Conservation (phyloP, 2,888 invertebrate genomes). For the Athripsodes cinereus region DNA sequence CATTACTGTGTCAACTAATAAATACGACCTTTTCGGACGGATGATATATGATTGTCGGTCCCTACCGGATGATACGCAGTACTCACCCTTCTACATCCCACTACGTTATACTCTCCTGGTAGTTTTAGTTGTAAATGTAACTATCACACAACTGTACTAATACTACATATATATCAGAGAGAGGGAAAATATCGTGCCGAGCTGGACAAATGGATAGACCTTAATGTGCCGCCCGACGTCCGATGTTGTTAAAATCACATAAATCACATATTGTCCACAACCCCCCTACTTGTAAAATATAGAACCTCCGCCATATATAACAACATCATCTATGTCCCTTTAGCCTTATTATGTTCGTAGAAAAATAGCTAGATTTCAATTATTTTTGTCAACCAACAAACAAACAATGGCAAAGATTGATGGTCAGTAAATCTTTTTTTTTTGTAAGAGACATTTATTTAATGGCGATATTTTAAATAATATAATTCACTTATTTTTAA, state of each 20-base stretch:
- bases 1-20: slow-evolving; percentile 12
- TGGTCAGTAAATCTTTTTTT: not conserved
- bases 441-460: not conserved
- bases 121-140: not conserved
- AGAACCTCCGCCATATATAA: not conserved
- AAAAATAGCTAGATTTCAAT: not conserved
- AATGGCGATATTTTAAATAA: not conserved
- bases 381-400: not conserved
- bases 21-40: slow-evolving; percentile 22
- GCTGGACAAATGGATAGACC: slow-evolving; percentile 21
- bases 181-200: slow-evolving; percentile 7
- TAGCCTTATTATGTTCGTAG: not conserved
- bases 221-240: slow-evolving; percentile 21
- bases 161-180: not conserved
- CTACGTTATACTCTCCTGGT: slow-evolving; percentile 8
- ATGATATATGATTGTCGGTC: slow-evolving; percentile 22
- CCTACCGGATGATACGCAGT: slow-evolving; percentile 17
- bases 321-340: too few species aligned
- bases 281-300: slow-evolving; percentile 2
- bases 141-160: not conserved
- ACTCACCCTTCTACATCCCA: slow-evolving; percentile 14
- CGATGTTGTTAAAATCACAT: slow-evolving; percentile 19
- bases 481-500: not conserved
- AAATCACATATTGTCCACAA: slow-evolving; percentile 17
- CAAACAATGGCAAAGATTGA: not conserved